Conservation (phyloP, 2,797 vertebrate genomes). For the Coregonus ussuriensis region DNA sequence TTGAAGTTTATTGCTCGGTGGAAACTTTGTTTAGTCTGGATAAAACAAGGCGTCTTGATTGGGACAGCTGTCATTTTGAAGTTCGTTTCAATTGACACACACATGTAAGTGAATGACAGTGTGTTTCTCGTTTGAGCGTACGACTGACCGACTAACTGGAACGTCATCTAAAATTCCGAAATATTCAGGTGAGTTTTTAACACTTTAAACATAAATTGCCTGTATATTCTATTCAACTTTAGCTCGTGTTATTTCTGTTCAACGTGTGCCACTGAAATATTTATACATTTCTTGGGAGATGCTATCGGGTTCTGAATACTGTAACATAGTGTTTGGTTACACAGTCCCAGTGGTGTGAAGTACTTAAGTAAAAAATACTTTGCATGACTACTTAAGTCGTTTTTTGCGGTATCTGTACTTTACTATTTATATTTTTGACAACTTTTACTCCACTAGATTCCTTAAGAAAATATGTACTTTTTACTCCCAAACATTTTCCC, state of each 20-base stretch:
- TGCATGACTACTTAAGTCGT: no score
- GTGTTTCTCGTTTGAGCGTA: constrained; percentile 6
- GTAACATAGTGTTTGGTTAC: background rate
- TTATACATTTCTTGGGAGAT: background rate
- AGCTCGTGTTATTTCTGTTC: background rate
- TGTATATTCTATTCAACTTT: background rate
- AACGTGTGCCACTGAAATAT: background rate
- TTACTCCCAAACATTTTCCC: no score
- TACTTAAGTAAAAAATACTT: no score
- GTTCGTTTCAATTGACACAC: background rate
- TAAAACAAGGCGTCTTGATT: background rate
- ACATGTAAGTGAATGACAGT: constrained; percentile 38
- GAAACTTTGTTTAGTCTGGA: background rate
- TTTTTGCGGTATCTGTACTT: no score
- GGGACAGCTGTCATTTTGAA: constrained; percentile 4
- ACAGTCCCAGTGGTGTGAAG: no score
- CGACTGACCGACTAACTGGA: constrained; percentile 15
- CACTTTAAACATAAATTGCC: background rate
- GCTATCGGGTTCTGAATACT: background rate
- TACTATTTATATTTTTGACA: no score
- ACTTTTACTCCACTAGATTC: no score
- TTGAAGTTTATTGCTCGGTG: background rate
- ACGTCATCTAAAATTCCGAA: background rate
- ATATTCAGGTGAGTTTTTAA: no score
- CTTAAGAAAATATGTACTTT: no score